A percentile compares a stretch with the other conserved stretches of the same genome.
These are phyloP conservation scores for Mustela erminea DNA, from an alignment of 2,797 vertebrate genomes.

Conservation along the genomic window DNA sequence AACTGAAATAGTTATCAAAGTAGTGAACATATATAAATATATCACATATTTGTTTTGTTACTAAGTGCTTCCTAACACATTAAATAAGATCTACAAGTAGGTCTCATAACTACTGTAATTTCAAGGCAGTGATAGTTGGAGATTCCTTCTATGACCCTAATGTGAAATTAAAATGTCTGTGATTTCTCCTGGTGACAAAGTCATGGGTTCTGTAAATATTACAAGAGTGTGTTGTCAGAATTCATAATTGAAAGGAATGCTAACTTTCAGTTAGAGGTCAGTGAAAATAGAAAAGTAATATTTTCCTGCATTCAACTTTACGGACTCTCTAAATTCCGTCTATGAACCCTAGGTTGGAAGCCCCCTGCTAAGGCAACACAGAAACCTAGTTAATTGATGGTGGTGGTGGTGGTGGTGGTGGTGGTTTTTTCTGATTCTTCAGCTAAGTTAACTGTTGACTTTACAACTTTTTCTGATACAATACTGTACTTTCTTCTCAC, in stretches of 20 bases:
- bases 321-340: neutral
- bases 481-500: neutral
- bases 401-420: no score
- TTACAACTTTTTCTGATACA: neutral
- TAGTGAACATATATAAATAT: neutral
- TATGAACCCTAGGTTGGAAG: neutral
- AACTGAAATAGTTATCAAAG: neutral
- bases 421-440: neutral
- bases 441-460: neutral
- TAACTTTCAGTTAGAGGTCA: conserved; percentile 63
- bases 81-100: conserved; percentile 36
- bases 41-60: neutral
- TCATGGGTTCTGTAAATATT: conserved; percentile 71
- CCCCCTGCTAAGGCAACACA: neutral
- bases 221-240: conserved; percentile 41
- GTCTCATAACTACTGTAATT: conserved; percentile 53
- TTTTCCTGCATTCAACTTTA: neutral
- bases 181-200: conserved; percentile 61
- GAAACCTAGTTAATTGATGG: conserved; percentile 7
- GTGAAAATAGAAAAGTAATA: conserved; percentile 45
- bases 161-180: conserved; percentile 61
- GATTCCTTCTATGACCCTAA: conserved; percentile 38
- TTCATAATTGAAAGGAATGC: conserved; percentile 61
- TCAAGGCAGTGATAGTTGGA: conserved; percentile 60
- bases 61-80: conserved; percentile 42